These are phyloP conservation scores for Trachelus stipa DNA, from an alignment of 2,888 invertebrate species.

Conservation along the genomic window DNA sequence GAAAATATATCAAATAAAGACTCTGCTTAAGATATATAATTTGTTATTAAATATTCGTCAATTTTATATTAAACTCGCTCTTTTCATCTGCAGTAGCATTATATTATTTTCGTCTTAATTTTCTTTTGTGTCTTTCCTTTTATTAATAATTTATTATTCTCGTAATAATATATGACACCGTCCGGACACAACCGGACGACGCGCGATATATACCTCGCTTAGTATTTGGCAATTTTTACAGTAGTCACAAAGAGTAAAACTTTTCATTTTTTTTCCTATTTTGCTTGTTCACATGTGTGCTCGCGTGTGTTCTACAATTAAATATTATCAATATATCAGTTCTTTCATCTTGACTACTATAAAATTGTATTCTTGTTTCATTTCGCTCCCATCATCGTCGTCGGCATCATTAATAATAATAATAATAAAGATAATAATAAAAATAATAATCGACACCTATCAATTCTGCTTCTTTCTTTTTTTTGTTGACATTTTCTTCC, in stretches of 20 bases:
- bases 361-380: constrained; percentile 62
- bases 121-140: constrained; percentile 37
- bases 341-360: constrained; percentile 67
- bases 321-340: constrained; percentile 70
- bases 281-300: constrained; percentile 6
- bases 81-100: neutral
- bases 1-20: constrained; percentile 57
- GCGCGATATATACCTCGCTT: constrained; percentile 50
- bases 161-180: constrained; percentile 63
- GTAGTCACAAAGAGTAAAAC: constrained; percentile 63
- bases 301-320: constrained; percentile 46
- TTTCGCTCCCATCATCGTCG: constrained; percentile 37
- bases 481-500: constrained; percentile 12
- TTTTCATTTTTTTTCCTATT: constrained; percentile 36
- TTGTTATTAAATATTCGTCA: constrained; percentile 65
- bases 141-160: constrained; percentile 67
- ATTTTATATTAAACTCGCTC: constrained; percentile 59
- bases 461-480: constrained; percentile 16
- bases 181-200: constrained; percentile 45
- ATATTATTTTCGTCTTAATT: neutral
- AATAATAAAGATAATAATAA: neutral
- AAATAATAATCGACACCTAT: neutral
- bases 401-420: neutral
- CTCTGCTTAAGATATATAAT: constrained; percentile 63
- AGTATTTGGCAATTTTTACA: constrained; percentile 66